Evolutionary conservation across 2,113 vertebrate genomes (phyloP), one percentile per base, ranked within the genome.

Genomic region (Etheostoma spectabile): DNA sequence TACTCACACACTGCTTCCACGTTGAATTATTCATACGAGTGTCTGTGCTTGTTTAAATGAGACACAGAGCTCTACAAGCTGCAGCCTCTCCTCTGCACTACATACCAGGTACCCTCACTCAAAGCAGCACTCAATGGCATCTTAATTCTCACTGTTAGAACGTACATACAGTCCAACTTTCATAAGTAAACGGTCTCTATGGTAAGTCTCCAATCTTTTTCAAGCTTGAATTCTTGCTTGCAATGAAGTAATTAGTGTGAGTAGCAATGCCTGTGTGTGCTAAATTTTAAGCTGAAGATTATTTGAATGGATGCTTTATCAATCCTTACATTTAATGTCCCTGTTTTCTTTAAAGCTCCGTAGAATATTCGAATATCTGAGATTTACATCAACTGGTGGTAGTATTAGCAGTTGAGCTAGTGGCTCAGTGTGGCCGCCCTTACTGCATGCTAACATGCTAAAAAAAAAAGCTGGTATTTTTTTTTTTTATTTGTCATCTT

Each of bases 21-120:
- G 22, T 57, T 94, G 91, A 95, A 95, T 96, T 93, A 95, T 94
- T 94, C 91, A 95, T 93, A 90, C 84, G 79, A 81, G 82, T 83
- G 89, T 90, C 86, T 91, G 83, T 77, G 82, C 74, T 73, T 86
- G 83, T 86, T 87, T 46, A 79, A 88, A 89, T 84, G 89, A 93
- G 86, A 92, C 87, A 86, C 88, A 90, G 82, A 87, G 78, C 81
- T 73, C 69, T 48, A 72, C 74, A 83, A 82, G 86, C 90, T 53
- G 53, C 77, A 79, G 66, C 24, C 48, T 63, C 63, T 78, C 73
- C 19, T 68, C 65, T 65, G 63, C 70, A 57, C 82, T 22, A 12
- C 11, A 35, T 45, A 77, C 24, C 56, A 27, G 30, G 49, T 81
- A 18, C 22, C 35, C 57, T 72, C 30, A 18, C 27, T 76, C 13